Evolutionary conservation across 2,888 invertebrate genomes (phyloP), one percentile per base, ranked within the genome.

Genomic region (Onthophagus sagittarius): DNA sequence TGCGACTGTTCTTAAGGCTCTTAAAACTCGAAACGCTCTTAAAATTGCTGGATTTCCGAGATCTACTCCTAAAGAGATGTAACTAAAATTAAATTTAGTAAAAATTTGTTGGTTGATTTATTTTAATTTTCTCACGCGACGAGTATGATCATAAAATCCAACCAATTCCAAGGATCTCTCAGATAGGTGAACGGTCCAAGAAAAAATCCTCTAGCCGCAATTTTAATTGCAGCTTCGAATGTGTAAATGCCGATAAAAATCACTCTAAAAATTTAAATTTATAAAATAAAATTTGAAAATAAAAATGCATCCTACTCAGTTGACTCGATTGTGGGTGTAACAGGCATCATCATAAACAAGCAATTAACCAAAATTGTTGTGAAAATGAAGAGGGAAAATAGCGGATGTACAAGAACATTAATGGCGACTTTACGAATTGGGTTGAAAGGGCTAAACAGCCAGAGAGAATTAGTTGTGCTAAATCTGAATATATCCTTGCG

Each of bases 131-230:
- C 98, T 97, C 94, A 98, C 98, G 98, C 98, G 95, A 98, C 95
- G 92, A 96, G 93, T 93, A 99, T 98, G 90, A 98, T 98, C 93
- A 97, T 94, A 94, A 98, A 98, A 94, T 99, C 98, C 92, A 98
- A 94, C 98, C 98, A 98, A 93, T 99, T 99, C 99, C 99, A 99
- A 91, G 98, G 97, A 94, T 99, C 98, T 93, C 98, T 94, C 92
- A 99, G 97, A 93, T 98, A 99, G 91, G 98, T 98, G 94, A 98
- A 98, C 90, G 95, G 95, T 92, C 95, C 94, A 90, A 98, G 93
- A 90, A 98, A 97, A 93, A 97, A 97, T 90, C 98, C 98, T 91
- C 98, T 92, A 88, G 98, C 97, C 93, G 97, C 94, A 91, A 98
- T 96, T 93, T 98, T 98, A 90, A 97, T 95, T 89, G 96, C 93